Conservation (phyloP, 2,113 vertebrate genomes). For the Limnothrissa miodon region DNA sequence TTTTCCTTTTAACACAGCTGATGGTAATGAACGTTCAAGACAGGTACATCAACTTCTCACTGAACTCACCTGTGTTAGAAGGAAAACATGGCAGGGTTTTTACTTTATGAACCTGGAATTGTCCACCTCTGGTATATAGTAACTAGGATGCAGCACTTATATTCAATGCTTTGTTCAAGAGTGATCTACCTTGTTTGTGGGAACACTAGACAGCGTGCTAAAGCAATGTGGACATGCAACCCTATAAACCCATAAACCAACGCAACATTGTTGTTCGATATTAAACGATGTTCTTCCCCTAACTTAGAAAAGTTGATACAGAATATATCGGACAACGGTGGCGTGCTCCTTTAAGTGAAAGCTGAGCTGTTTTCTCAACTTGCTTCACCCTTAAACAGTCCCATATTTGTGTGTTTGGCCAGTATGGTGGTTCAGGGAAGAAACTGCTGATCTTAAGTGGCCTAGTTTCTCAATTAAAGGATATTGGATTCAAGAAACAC, state of each 20-base stretch:
- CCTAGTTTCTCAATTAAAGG: not conserved
- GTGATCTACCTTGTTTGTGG: not conserved
- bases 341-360: not conserved
- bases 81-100: too few relatives aligned
- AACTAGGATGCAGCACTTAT: not conserved
- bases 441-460: not conserved
- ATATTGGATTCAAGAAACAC: not conserved
- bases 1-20: too few relatives aligned
- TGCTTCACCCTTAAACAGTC: slow-evolving; percentile 2
- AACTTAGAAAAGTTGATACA: too few relatives aligned
- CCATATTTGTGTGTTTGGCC: not conserved
- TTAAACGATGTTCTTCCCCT: too few relatives aligned
- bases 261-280: too few relatives aligned
- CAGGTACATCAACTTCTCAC: too few relatives aligned
- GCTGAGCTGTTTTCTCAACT: not conserved
- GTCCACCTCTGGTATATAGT: too few relatives aligned
- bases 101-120: too few relatives aligned
- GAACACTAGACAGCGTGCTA: not conserved
- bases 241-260: not conserved
- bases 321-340: too few relatives aligned
- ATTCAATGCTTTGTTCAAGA: not conserved
- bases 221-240: not conserved
- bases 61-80: too few relatives aligned
- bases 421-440: not conserved
- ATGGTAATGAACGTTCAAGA: too few relatives aligned